Base-by-base conservation (phyloP, 1,140 invertebrate species). In the Drosophila serrata region DNA sequence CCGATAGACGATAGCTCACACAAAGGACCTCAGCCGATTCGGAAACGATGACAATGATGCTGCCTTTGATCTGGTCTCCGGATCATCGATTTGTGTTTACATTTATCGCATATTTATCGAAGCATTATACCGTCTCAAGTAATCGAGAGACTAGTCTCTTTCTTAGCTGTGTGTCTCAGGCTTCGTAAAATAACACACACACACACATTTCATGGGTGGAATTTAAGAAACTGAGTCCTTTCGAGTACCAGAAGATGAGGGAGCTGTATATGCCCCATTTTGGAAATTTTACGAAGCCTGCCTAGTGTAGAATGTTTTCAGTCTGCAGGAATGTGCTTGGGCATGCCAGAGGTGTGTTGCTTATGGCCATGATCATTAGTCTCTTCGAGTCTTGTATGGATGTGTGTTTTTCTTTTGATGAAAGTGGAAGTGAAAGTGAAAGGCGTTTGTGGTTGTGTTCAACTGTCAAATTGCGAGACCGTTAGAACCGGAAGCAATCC, bases 11-110 rank as follows among this genome's bases (percentile, higher is more conserved):
- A 35, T 53, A 53, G 65, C 51, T 70, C 46, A 49, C 35, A 63
- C 35, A 46, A 51, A 33, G 74, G 33, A 75, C 31, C 39, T 65
- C 59, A 17, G 74, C 72, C 37, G 70, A 57, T 64, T 22, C 35
- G 27, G 49, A 40, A 56, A 29, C 39, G 59, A 33, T 75, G 70
- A 43, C 37, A 53, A 56, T 75, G 72, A 37, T 75, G 72, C 69
- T 68, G 60, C 40, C 17, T 43, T 64, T 43, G 43, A 35, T 49
- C 45, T 64, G 56, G 70, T 17, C 48, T 53, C 73, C 49, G 49
- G 31, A 19, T 39, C 37, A 35, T 69, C 49, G 33, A 31, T 24
- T 48, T 49, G 13, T 39, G 22, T 43, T 29, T 42, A 19, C 5
- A 19, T 48, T 19, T 48, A 72, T 55, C 53, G 65, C 31, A 48